phyloP scores from a whole-genome alignment of 2,113 vertebrate species.

The Mola mola region DNA sequence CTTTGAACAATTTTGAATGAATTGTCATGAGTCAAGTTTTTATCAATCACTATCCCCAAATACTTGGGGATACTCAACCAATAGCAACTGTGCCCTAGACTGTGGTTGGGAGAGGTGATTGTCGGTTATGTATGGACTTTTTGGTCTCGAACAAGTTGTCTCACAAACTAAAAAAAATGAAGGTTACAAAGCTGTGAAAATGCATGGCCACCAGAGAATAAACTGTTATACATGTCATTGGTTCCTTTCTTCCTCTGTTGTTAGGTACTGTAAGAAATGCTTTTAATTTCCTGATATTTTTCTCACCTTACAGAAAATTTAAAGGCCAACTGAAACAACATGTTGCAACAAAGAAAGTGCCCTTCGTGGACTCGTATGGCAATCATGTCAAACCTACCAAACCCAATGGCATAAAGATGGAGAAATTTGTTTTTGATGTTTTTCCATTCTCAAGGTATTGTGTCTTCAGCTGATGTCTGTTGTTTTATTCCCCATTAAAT shows the following conservation, averaged over 20 bases:
- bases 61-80: too few relatives aligned
- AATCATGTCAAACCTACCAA: conserved; percentile 85
- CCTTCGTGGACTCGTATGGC: conserved; percentile 88
- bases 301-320: conserved; percentile 75
- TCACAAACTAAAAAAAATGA: too few relatives aligned
- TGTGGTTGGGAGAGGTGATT: too few relatives aligned
- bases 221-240: too few relatives aligned
- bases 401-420: conserved; percentile 96
- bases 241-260: background rate
- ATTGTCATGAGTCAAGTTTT: too few relatives aligned
- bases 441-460: conserved; percentile 91
- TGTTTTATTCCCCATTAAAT: background rate
- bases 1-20: too few relatives aligned
- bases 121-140: too few relatives aligned
- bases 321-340: conserved; percentile 86
- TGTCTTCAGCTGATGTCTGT: background rate
- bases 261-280: background rate
- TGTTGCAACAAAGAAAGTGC: conserved; percentile 93
- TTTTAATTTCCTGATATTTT: background rate
- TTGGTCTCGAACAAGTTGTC: too few relatives aligned
- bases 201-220: too few relatives aligned
- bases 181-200: too few relatives aligned
- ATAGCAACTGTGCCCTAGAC: too few relatives aligned
- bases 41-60: too few relatives aligned
- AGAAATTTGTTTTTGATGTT: conserved; percentile 98